Base-by-base conservation (phyloP, 2,888 invertebrate species). In the Tachina fera region DNA sequence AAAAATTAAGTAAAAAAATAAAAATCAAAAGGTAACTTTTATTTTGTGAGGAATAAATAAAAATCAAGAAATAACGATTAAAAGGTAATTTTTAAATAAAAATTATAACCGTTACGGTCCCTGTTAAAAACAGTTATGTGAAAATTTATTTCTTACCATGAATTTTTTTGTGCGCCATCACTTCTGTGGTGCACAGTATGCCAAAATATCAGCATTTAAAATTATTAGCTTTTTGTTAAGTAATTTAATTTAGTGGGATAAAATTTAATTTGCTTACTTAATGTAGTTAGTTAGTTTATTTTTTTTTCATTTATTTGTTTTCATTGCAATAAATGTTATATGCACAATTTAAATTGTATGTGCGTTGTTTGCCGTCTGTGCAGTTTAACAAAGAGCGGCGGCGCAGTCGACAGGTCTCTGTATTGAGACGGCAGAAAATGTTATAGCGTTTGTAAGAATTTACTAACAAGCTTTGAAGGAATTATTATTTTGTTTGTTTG, bases 201-300 rank as follows among this genome's bases (percentile, higher is more conserved):
- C 8, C 3, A n/a, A 47, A 58, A 31, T 3, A 31, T 58, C 60
- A 9, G 41, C 31, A 60, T 61, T 61, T 14, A 22, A 3, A 19
- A 49, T 45, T 9, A 10, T 43, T 39, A 39, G 4, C n/a, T 51
- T 49, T 39, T 49, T 6, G 6, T 72, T 47, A 49, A 47, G 6
- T 72, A 39, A 61, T 60, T 58, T 49, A 41, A 39, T 61, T 61
- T 8, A 13, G 19, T 72, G 39, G 43, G 39, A 49, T 49, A 61
- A 39, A 60, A n/a, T 53, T 56, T 31, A 63, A 74, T 65, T 65
- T 75, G 43, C 56, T 31, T 31, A 5, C 56, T 65, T 65, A 53
- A 75, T 45, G 22, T 8, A 19, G 47, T 31, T 47, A 67, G 4
- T n/a, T 3, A 31, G 31, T 31, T 31, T 31, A 3, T 39, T 22